These are phyloP conservation scores for Vipera latastei DNA, from an alignment of 2,797 vertebrate genomes.

Conservation along the genomic window DNA sequence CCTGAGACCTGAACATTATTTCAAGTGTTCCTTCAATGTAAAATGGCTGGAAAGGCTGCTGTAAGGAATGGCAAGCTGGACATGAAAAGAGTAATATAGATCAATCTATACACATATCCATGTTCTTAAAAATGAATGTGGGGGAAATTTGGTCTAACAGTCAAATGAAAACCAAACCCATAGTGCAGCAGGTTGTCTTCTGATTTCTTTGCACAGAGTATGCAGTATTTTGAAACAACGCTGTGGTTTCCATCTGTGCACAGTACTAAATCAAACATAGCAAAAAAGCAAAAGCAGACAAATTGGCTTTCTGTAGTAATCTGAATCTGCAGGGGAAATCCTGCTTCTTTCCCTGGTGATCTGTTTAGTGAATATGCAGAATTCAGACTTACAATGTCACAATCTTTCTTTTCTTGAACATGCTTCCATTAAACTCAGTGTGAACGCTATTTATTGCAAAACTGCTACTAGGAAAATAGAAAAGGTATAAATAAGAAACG, in stretches of 20 bases:
- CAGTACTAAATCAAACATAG: conserved; percentile 42
- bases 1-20: background rate
- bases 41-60: background rate
- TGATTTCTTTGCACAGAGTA: background rate
- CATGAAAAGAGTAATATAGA: background rate
- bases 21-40: background rate
- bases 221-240: background rate
- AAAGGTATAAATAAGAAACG: conserved; percentile 68
- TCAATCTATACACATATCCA: background rate
- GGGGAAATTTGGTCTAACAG: no score
- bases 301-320: conserved; percentile 35
- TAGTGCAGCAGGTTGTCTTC: conserved; percentile 17
- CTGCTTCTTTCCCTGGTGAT: conserved; percentile 30
- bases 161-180: background rate
- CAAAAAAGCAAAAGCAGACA: conserved; percentile 42
- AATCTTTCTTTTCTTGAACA: conserved; percentile 57
- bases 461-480: conserved; percentile 58
- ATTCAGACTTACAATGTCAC: conserved; percentile 59
- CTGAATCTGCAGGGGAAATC: conserved; percentile 12
- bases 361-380: conserved; percentile 60
- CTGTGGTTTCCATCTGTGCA: conserved; percentile 22
- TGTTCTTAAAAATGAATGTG: background rate
- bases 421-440: conserved; percentile 63
- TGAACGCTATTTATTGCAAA: conserved; percentile 63
- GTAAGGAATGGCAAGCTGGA: background rate